Base-by-base conservation (phyloP, 2,797 vertebrate species). In the Melanogrammus aeglefinus region DNA sequence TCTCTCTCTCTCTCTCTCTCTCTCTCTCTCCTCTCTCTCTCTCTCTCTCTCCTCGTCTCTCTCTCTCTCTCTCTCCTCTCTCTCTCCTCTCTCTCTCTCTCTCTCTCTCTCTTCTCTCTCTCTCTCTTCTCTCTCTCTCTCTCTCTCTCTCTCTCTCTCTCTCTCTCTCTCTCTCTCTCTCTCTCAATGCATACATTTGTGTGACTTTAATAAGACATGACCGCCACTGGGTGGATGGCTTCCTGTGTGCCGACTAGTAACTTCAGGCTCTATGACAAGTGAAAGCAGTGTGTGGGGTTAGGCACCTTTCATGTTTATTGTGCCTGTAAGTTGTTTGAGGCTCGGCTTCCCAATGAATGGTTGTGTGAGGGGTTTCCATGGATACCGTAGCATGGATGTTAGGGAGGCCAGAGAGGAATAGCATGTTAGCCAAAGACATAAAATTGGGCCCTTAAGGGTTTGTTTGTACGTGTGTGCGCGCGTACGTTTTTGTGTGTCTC, bases 301-400 rank as follows among this genome's bases (percentile, higher is more conserved):
- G 82, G 84, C 57, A 80, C 82, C 88, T 86, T 80, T 16, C 4
- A 51, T 51, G 47, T 21, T 51, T 51, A 21, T 13, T 51, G 13
- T 51, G 47, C 16, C 44, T 3, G 47, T 51, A 16, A 51, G 47
- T 51, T 51, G 47, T 51, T 57, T 5, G 47, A 57, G 47, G 80
- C 89, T 90, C 85, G 80, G 84, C 84, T 86, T 83, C 86, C 74
- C 75, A 86, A 86, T 83, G 89, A 85, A 82, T 47, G 57, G 76
- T 80, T 82, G 83, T 77, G 77, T 89, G 85, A 86, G 83, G 86
- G 87, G 92, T 92, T 92, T 89, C 91, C 86, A 92, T 92, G 91
- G 91, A 87, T 88, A 93, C 90, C 80, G 86, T 81, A 80, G 81
- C 75, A 84, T 89, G 87, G 90, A 87, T 79, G 86, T 80, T 88